These are phyloP conservation scores for Drosophila ficusphila DNA, from an alignment of 1,140 invertebrate species.

Conservation along the genomic window DNA sequence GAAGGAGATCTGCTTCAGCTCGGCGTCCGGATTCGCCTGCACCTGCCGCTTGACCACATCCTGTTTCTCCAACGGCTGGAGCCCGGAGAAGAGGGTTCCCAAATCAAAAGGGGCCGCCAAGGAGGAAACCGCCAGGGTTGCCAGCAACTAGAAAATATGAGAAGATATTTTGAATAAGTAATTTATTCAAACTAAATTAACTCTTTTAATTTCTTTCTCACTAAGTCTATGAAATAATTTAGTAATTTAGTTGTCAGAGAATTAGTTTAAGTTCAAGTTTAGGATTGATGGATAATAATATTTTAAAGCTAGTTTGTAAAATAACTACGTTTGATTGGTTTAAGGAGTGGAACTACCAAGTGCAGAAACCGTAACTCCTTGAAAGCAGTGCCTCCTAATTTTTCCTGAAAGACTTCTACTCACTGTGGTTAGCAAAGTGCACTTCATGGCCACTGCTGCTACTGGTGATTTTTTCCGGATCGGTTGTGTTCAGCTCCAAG, in stretches of 20 bases:
- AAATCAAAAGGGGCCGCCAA: constrained; percentile 57
- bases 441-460: constrained; percentile 61
- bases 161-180: no score
- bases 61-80: constrained; percentile 40
- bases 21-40: constrained; percentile 51
- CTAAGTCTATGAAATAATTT: no score
- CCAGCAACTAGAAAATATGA: constrained; percentile 27
- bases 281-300: no score
- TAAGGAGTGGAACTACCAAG: no score
- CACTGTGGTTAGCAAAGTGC: constrained; percentile 66
- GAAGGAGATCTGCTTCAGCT: constrained; percentile 74
- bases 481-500: constrained; percentile 56
- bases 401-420: constrained; percentile 20
- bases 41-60: constrained; percentile 72
- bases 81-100: constrained; percentile 42
- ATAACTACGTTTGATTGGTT: no score
- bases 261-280: no score
- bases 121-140: constrained; percentile 17
- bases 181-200: no score
- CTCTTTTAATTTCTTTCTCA: no score
- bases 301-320: no score
- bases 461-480: constrained; percentile 10
- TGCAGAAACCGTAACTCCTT: no score
- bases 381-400: not conserved
- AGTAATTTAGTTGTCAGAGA: no score